Percentiles rank a stretch among this genome's conserved stretches.
These are phyloP conservation scores for Catostomus latipinnis DNA, from an alignment of 2,797 vertebrate genomes.

Conservation along the genomic window DNA sequence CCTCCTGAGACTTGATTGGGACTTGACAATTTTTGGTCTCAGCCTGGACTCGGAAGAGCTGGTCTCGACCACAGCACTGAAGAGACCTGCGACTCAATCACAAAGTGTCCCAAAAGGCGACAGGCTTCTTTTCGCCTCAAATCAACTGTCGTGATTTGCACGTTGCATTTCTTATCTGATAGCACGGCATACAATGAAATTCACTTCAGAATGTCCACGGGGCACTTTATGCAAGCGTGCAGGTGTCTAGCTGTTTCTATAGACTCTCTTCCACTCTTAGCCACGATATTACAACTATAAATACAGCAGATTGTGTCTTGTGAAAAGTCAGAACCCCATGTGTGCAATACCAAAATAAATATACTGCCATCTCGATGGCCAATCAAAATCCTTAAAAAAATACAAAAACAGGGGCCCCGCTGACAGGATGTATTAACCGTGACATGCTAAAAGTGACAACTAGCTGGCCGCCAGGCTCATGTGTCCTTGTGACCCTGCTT, in stretches of 20 bases:
- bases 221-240: conserved; percentile 27
- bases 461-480: conserved; percentile 10
- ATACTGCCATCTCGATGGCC: conserved; percentile 27
- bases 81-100: too few relatives aligned
- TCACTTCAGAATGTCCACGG: conserved; percentile 1
- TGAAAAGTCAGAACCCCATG: conserved; percentile 34
- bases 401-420: conserved; percentile 29
- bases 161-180: conserved; percentile 26
- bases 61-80: too few relatives aligned
- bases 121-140: conserved; percentile 14
- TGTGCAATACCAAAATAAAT: conserved; percentile 47
- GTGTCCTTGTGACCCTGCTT: conserved; percentile 30
- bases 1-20: too few relatives aligned
- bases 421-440: conserved; percentile 49
- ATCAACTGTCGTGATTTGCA: conserved; percentile 10
- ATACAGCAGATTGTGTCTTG: conserved; percentile 37
- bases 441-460: conserved; percentile 27
- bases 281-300: conserved; percentile 38
- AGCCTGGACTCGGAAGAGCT: too few relatives aligned
- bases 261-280: neutral
- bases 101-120: neutral
- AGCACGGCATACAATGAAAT: conserved; percentile 2
- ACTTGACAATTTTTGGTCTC: too few relatives aligned
- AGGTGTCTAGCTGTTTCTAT: conserved; percentile 30
- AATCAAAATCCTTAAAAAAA: conserved; percentile 29